Evolutionary conservation across 2,888 invertebrate species (phyloP).

Genomic region (Eudasyphora cyanicolor): DNA sequence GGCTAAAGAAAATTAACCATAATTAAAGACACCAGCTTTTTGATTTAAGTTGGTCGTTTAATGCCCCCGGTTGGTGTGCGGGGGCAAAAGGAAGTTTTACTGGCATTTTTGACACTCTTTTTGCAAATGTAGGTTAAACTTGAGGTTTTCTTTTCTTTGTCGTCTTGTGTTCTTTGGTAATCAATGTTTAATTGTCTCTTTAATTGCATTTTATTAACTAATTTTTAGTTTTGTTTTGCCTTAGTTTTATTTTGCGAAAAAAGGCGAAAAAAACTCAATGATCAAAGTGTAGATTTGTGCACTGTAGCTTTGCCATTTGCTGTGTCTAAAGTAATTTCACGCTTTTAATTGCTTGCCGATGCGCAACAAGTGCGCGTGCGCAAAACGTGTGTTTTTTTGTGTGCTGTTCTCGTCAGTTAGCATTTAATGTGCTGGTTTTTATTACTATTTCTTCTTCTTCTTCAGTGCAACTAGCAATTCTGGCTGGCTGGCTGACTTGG

Average conservation of each 20-base stretch:
- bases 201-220: constrained; percentile 53
- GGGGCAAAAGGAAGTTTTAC: background rate
- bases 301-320: background rate
- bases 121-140: constrained; percentile 55
- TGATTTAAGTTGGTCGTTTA: background rate
- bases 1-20: constrained; percentile 39
- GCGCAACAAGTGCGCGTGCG: constrained; percentile 69
- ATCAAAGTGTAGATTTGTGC: background rate
- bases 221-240: constrained; percentile 29
- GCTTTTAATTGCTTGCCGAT: constrained; percentile 74
- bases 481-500: too few relatives aligned
- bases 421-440: constrained; percentile 12
- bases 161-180: constrained; percentile 35
- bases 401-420: background rate
- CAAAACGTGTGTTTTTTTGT: constrained; percentile 65
- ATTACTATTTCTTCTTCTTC: background rate
- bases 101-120: background rate
- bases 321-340: constrained; percentile 73
- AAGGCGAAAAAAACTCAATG: too few relatives aligned
- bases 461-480: background rate
- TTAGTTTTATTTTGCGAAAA: too few relatives aligned
- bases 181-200: constrained; percentile 64
- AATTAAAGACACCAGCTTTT: constrained; percentile 2
- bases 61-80: background rate
- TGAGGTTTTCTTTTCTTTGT: constrained; percentile 34